Evolutionary conservation across 2,888 invertebrate species (phyloP).

Genomic region (Ernsta delagoae): DNA sequence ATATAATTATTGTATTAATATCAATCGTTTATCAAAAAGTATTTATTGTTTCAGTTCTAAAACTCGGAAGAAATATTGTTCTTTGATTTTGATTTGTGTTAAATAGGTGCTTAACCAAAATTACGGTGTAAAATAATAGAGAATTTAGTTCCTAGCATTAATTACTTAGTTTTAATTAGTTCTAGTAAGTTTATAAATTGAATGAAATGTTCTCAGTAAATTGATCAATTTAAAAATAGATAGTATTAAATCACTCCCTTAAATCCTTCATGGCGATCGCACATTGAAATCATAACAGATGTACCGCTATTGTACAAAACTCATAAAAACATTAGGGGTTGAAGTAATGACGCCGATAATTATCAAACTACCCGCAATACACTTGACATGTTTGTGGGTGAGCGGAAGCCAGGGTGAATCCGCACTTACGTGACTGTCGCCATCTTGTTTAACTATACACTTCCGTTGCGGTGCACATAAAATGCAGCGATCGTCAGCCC

Average conservation of each 20-base stretch:
- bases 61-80: no score
- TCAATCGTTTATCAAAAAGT: no score
- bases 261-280: constrained; percentile 16
- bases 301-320: constrained; percentile 57
- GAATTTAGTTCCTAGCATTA: no score
- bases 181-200: no score
- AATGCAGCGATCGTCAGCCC: constrained; percentile 64
- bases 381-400: constrained; percentile 78
- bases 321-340: constrained; percentile 63
- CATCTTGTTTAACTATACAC: constrained; percentile 80
- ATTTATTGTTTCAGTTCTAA: no score
- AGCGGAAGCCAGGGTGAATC: constrained; percentile 81
- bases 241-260: constrained; percentile 4
- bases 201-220: no score
- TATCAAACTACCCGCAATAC: constrained; percentile 76
- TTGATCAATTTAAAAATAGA: no score
- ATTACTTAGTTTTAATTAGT: no score
- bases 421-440: constrained; percentile 79
- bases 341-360: constrained; percentile 67
- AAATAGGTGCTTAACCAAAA: no score
- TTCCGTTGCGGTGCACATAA: constrained; percentile 67
- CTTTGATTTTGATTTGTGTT: no score
- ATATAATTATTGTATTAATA: no score
- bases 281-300: constrained; percentile 69
- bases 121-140: no score